Evolutionary conservation across 2,113 vertebrate genomes (phyloP).

Genomic region (Aphelocoma coerulescens): DNA sequence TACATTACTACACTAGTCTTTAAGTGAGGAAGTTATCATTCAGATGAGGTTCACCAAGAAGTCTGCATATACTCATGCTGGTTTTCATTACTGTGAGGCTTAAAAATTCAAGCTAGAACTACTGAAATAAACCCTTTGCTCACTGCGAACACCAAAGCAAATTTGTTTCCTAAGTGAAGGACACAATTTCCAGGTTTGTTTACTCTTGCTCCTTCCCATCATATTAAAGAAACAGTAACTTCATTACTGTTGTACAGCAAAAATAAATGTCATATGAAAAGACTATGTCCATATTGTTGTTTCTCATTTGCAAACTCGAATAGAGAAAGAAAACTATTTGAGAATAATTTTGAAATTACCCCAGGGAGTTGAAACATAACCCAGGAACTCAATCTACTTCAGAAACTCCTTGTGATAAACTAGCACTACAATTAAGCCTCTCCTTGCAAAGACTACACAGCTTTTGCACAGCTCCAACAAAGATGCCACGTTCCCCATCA

Average conservation of each 20-base stretch:
- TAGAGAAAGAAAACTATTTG: background rate
- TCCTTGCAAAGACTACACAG: background rate
- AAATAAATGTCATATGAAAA: background rate
- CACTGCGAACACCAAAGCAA: background rate
- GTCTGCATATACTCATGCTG: background rate
- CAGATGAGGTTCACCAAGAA: background rate
- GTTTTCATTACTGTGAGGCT: background rate
- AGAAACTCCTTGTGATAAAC: background rate
- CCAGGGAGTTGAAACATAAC: background rate
- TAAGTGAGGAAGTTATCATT: background rate
- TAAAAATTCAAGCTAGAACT: background rate
- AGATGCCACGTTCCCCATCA: accelerated
- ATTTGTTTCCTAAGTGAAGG: background rate
- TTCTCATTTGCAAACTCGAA: background rate
- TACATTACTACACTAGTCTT: background rate
- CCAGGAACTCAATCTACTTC: background rate
- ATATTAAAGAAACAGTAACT: background rate
- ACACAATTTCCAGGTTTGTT: background rate
- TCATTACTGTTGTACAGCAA: background rate
- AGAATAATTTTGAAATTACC: background rate
- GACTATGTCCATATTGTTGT: background rate
- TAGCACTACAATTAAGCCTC: background rate
- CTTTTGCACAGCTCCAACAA: background rate
- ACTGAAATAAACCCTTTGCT: background rate
- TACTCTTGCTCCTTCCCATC: background rate